Conservation (phyloP, 2,797 vertebrate genomes). For the Microchirus variegatus region DNA sequence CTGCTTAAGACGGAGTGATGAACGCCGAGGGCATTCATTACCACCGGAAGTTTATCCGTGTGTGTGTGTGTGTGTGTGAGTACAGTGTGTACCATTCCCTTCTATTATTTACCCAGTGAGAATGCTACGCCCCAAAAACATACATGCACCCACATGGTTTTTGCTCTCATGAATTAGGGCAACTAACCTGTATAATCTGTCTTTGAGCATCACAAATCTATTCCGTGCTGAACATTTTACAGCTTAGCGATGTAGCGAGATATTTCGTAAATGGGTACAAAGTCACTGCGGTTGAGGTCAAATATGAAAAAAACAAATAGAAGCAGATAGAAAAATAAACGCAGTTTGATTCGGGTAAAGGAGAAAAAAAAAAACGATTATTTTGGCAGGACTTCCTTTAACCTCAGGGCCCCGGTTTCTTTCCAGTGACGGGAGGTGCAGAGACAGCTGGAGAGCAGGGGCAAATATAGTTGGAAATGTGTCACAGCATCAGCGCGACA, state of each 20-base stretch:
- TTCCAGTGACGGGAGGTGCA: conserved; percentile 18
- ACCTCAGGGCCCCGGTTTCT: conserved; percentile 7
- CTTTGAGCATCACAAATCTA: conserved; percentile 39
- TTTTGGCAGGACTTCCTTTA: conserved; percentile 16
- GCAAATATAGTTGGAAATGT: conserved; percentile 64
- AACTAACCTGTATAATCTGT: conserved; percentile 35
- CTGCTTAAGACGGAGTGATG: conserved; percentile 79
- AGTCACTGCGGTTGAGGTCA: neutral
- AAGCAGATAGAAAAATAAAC: conserved; percentile 9
- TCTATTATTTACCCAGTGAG: conserved; percentile 40
- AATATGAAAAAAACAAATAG: neutral
- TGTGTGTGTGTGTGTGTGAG: conserved; percentile 19
- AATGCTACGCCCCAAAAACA: conserved; percentile 53
- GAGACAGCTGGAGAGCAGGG: conserved; percentile 58
- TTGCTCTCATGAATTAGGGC: conserved; percentile 12
- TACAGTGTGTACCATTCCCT: conserved; percentile 45
- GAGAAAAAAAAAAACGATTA: neutral
- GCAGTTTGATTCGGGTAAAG: conserved; percentile 3
- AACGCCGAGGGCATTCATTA: conserved; percentile 77
- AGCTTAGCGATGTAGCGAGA: conserved; percentile 8
- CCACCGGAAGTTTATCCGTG: conserved; percentile 56
- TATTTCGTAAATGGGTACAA: neutral
- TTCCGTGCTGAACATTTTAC: conserved; percentile 34
- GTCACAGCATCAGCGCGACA: conserved; percentile 52
- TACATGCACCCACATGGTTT: conserved; percentile 30